These are phyloP conservation scores for Phrynosoma blainvillii DNA, from an alignment of 2,113 vertebrate genomes.

Conservation along the genomic window DNA sequence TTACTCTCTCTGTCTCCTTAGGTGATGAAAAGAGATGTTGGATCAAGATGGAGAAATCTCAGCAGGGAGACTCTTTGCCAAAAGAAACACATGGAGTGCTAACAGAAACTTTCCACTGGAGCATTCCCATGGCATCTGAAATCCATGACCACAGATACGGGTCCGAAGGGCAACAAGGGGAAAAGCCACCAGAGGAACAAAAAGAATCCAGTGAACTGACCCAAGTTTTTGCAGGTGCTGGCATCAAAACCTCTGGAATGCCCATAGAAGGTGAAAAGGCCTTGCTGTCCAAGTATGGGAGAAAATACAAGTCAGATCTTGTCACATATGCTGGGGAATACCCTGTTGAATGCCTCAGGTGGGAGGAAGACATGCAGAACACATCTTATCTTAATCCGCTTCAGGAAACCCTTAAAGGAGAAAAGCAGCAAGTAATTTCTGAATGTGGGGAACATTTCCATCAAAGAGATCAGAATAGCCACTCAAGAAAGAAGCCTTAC, in stretches of 20 bases:
- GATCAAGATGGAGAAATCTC: neutral
- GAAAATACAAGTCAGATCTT: neutral
- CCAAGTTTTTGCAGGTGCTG: no score
- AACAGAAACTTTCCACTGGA: neutral
- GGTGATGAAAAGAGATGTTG: conserved; percentile 2
- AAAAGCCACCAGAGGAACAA: neutral
- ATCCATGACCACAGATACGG: neutral
- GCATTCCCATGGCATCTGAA: neutral
- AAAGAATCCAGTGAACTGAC: neutral
- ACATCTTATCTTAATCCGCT: neutral
- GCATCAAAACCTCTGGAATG: neutral
- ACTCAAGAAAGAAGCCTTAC: conserved; percentile 9
- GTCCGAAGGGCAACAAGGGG: neutral
- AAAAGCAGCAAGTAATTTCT: neutral
- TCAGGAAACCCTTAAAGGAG: neutral
- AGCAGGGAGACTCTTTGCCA: neutral
- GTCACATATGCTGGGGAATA: neutral
- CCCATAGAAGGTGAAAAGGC: neutral
- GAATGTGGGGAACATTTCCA: neutral
- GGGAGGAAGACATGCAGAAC: neutral
- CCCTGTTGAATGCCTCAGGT: neutral
- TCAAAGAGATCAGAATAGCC: neutral
- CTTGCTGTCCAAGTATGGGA: neutral
- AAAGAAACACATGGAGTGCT: neutral
- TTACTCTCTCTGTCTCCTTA: neutral